Conservation (phyloP, 2,888 invertebrate species). For the Dione vanillae region DNA sequence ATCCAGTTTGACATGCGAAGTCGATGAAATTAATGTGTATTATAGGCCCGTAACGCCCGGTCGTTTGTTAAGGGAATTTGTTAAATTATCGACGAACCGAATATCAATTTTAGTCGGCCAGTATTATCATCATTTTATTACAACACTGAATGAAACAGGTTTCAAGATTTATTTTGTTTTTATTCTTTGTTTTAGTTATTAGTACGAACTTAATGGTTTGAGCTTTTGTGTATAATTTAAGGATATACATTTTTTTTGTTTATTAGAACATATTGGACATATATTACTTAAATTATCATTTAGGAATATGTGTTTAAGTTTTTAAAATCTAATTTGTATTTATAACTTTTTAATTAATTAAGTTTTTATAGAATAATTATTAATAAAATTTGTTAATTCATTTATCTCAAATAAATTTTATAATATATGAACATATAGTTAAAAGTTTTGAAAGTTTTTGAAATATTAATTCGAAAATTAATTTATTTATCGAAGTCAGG, state of each 20-base stretch:
- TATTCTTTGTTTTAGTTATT: conserved; percentile 1
- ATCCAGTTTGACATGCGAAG: conserved; percentile 79
- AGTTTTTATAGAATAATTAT: too few species aligned
- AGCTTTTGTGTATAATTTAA: conserved; percentile 12
- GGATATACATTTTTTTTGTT: not conserved
- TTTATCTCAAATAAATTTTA: too few species aligned
- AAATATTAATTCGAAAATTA: not conserved
- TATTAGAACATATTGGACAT: not conserved
- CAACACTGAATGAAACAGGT: conserved; percentile 18
- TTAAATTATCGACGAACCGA: conserved; percentile 79
- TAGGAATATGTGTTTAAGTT: not conserved
- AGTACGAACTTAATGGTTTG: conserved; percentile 5
- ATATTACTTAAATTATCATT: not conserved
- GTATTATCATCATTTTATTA: conserved; percentile 39
- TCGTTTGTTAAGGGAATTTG: conserved; percentile 77
- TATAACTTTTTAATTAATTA: too few species aligned
- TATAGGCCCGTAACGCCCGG: conserved; percentile 73
- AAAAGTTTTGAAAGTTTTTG: not conserved
- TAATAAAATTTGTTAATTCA: too few species aligned
- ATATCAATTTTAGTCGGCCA: conserved; percentile 69
- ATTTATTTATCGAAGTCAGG: conserved; percentile 28
- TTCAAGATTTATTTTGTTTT: not conserved
- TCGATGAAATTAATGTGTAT: conserved; percentile 79
- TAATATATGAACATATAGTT: too few species aligned
- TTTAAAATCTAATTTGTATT: too few species aligned